A percentile compares a stretch with the other conserved stretches of the same genome.
These are phyloP conservation scores for Clarias magur DNA, from an alignment of 2,113 vertebrate species.

Conservation along the genomic window DNA sequence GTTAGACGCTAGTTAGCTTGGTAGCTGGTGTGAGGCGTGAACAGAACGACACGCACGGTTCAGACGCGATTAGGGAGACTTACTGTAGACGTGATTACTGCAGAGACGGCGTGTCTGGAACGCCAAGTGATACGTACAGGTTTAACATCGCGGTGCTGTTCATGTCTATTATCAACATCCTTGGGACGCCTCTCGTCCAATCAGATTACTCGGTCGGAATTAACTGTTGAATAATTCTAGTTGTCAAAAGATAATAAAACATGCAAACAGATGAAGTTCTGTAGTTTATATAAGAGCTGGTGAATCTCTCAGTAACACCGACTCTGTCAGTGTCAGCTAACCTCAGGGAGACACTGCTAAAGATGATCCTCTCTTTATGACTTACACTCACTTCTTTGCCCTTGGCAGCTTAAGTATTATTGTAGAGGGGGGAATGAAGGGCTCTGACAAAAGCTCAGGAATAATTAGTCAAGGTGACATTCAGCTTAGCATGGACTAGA, in stretches of 20 bases:
- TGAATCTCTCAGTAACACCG: conserved; percentile 1
- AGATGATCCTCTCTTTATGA: conserved; percentile 13
- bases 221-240: too few species aligned
- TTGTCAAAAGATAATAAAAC: background rate
- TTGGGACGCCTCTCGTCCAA: too few species aligned
- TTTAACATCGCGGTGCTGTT: too few species aligned
- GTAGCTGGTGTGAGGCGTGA: too few species aligned
- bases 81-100: too few species aligned
- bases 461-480: conserved; percentile 26
- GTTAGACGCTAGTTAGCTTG: too few species aligned
- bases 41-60: too few species aligned
- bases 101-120: too few species aligned
- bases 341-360: conserved; percentile 1
- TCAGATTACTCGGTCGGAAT: too few species aligned
- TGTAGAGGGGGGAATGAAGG: background rate
- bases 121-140: too few species aligned
- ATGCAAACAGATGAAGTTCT: background rate
- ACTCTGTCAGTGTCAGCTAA: background rate
- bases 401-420: background rate
- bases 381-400: background rate
- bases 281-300: background rate
- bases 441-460: conserved; percentile 13
- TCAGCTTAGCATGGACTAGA: background rate
- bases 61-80: too few species aligned
- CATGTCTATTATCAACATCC: too few species aligned